phyloP scores from a whole-genome alignment of 2,888 invertebrate genomes.

The Camponotus fellah region DNA sequence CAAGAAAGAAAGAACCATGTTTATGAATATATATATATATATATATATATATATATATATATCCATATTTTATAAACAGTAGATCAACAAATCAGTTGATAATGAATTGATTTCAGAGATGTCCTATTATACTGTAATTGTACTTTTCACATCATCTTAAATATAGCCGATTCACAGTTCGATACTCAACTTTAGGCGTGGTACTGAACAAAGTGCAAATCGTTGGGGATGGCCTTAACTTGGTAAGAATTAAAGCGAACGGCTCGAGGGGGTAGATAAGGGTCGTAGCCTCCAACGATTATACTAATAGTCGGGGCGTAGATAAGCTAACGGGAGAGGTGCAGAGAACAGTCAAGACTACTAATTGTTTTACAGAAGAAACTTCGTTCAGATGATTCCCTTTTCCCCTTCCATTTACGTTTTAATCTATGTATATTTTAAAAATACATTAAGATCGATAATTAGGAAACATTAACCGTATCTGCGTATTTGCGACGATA shows the following conservation, averaged over 20 bases:
- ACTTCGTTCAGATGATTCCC: conserved; percentile 71
- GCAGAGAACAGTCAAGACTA: conserved; percentile 73
- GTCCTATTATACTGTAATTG: conserved; percentile 13
- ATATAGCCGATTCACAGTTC: conserved; percentile 37
- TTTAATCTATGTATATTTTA: conserved; percentile 60
- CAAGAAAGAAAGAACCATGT: background rate
- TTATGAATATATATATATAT: background rate
- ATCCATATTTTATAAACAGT: background rate
- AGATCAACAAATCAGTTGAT: background rate
- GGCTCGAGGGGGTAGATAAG: conserved; percentile 77
- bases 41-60: too few relatives aligned
- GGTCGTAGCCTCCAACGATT: conserved; percentile 82
- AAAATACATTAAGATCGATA: conserved; percentile 57
- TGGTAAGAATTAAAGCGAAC: conserved; percentile 83
- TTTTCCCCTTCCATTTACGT: conserved; percentile 30
- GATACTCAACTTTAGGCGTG: conserved; percentile 52
- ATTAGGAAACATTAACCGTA: conserved; percentile 12
- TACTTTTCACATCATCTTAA: conserved; percentile 29
- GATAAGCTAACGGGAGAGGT: conserved; percentile 79
- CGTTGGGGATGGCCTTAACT: conserved; percentile 78
- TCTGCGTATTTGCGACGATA: background rate
- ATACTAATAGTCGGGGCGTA: conserved; percentile 84
- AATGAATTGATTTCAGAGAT: conserved; percentile 1
- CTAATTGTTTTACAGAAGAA: conserved; percentile 83
- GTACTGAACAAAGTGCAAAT: conserved; percentile 69